A percentile compares a stretch with the other conserved stretches of the same genome.
Conservation (phyloP, 2,797 vertebrate genomes). For the Liparis tanakae region DNA sequence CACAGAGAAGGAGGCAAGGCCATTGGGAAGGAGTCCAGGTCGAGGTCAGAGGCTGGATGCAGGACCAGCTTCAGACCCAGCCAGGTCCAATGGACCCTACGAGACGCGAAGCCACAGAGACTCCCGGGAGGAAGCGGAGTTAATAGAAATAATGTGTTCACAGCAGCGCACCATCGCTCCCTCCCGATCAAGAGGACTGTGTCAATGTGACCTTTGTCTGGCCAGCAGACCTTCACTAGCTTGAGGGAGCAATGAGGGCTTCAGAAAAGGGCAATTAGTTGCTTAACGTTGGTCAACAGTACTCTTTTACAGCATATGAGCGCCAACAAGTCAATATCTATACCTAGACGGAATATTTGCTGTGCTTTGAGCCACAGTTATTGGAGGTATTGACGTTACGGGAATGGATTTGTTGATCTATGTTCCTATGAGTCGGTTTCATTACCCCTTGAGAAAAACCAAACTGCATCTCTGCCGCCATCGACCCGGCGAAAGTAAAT, state of each 20-base stretch:
- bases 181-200: constrained; percentile 51
- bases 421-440: constrained; percentile 6
- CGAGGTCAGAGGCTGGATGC: too few relatives aligned
- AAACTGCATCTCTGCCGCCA: constrained; percentile 9
- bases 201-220: constrained; percentile 75
- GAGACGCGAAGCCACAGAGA: too few relatives aligned
- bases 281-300: constrained; percentile 79
- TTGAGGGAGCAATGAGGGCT: constrained; percentile 82
- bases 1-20: too few relatives aligned
- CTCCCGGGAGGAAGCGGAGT: too few relatives aligned
- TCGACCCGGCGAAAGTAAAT: background rate
- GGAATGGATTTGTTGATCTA: constrained; percentile 39
- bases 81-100: too few relatives aligned
- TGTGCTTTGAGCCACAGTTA: constrained; percentile 27
- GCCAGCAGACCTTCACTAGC: constrained; percentile 72
- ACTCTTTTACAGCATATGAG: constrained; percentile 70
- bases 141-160: constrained; percentile 62
- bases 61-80: too few relatives aligned
- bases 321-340: constrained; percentile 76
- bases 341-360: constrained; percentile 33
- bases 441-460: constrained; percentile 17
- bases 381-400: constrained; percentile 32
- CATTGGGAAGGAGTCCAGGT: too few relatives aligned
- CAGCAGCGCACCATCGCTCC: constrained; percentile 52
- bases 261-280: constrained; percentile 83